Conservation (phyloP, 2,888 invertebrate species). For the Oeneis ivallda region DNA sequence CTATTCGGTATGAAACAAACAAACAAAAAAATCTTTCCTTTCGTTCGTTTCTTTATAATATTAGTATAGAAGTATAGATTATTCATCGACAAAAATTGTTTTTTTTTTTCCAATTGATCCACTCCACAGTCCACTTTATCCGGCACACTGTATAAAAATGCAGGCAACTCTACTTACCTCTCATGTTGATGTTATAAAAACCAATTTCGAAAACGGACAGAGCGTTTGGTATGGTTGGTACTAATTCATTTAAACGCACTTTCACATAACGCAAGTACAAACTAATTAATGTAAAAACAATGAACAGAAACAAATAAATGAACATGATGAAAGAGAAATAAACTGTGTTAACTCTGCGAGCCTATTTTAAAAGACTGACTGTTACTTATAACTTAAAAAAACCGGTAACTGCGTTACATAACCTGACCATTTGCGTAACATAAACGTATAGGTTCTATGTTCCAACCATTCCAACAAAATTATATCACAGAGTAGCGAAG, state of each 20-base stretch:
- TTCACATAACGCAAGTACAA: background rate
- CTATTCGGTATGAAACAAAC: too few species aligned
- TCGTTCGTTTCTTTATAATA: too few species aligned
- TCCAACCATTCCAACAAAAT: too few species aligned
- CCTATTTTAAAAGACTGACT: background rate
- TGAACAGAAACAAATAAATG: conserved; percentile 7
- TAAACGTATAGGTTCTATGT: too few species aligned
- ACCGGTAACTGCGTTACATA: background rate
- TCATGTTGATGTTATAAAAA: conserved; percentile 10
- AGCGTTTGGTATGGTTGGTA: conserved; percentile 8
- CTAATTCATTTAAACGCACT: background rate
- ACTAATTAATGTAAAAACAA: background rate
- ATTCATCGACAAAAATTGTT: too few species aligned
- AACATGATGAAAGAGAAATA: background rate
- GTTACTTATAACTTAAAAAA: background rate
- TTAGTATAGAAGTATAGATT: too few species aligned
- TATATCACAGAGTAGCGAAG: too few species aligned
- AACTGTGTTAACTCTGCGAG: background rate
- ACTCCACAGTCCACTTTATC: too few species aligned
- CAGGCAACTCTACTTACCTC: background rate
- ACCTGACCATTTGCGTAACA: background rate
- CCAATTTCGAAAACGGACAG: conserved; percentile 8
- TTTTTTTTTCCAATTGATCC: too few species aligned
- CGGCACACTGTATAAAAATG: too few species aligned
- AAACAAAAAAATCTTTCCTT: too few species aligned